Evolutionary conservation across 1,140 invertebrate species (phyloP).

Genomic region (Drosophila busckii): DNA sequence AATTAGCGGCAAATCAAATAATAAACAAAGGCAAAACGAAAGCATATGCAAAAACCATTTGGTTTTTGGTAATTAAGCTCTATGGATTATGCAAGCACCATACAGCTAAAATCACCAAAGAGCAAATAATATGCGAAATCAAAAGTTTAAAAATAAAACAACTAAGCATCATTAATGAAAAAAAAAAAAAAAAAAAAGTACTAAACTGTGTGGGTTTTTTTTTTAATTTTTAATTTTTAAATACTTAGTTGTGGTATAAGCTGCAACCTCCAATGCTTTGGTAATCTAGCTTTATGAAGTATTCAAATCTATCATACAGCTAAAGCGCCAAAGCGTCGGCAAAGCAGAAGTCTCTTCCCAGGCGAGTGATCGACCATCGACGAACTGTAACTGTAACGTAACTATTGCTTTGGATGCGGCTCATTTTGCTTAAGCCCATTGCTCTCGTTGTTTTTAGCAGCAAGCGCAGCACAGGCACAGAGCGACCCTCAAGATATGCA

Average conservation of each 20-base stretch:
- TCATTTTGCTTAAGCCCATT: background rate
- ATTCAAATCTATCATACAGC: conserved; percentile 90
- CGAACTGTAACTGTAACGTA: too few species aligned
- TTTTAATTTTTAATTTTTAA: background rate
- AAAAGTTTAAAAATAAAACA: conserved; percentile 40
- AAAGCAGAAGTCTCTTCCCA: conserved; percentile 32
- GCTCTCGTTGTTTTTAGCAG: conserved; percentile 2
- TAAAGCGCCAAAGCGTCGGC: conserved; percentile 94
- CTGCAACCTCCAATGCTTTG: conserved; percentile 85
- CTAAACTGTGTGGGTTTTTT: too few species aligned
- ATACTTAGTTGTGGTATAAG: conserved; percentile 1
- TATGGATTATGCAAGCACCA: conserved; percentile 71
- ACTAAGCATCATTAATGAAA: conserved; percentile 5
- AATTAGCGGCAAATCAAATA: too few species aligned
- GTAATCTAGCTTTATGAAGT: conserved; percentile 96
- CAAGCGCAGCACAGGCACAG: conserved; percentile 78
- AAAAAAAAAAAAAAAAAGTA: background rate
- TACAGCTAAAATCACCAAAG: conserved; percentile 80
- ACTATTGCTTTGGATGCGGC: too few species aligned
- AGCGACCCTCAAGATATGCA: conserved; percentile 80
- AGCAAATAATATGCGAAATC: conserved; percentile 76
- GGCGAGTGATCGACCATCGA: background rate
- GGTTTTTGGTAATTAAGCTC: conserved; percentile 79
- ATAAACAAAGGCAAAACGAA: conserved; percentile 1
- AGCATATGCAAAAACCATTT: conserved; percentile 76